These are phyloP conservation scores for Glareola pratincola DNA, from an alignment of 2,113 vertebrate species.

Conservation along the genomic window DNA sequence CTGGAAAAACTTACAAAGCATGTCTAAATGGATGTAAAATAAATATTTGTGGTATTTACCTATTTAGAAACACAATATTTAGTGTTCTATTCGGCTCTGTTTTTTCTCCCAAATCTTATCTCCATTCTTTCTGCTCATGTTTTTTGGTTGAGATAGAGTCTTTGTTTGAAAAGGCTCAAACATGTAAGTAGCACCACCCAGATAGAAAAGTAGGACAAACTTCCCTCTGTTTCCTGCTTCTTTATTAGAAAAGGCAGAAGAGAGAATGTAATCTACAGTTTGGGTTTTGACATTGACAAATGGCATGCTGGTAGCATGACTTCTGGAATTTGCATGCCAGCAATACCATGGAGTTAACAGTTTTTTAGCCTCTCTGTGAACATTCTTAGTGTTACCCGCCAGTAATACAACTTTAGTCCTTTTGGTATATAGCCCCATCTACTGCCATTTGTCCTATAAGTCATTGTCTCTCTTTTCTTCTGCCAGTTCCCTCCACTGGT, in stretches of 20 bases:
- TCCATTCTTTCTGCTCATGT: no score
- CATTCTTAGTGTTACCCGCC: neutral
- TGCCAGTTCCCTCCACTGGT: fast-evolving
- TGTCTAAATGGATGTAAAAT: neutral
- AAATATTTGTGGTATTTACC: neutral
- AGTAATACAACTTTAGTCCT: neutral
- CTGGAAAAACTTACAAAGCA: neutral
- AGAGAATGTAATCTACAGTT: neutral
- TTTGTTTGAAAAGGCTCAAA: neutral
- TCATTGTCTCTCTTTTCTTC: neutral
- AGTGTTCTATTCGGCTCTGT: neutral
- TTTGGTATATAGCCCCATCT: neutral
- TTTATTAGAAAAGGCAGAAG: neutral
- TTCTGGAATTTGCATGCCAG: neutral
- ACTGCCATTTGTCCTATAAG: neutral
- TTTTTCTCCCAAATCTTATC: neutral
- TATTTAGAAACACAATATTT: neutral
- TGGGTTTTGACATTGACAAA: neutral
- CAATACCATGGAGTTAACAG: neutral
- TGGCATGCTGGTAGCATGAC: neutral
- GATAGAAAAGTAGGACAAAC: neutral
- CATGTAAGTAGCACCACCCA: neutral
- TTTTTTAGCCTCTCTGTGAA: neutral
- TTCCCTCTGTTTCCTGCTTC: neutral
- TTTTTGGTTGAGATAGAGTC: neutral